Percentiles rank a stretch among this genome's conserved stretches.
Evolutionary conservation across 1,140 invertebrate species (phyloP).

Genomic region (Calliopsis andreniformis): DNA sequence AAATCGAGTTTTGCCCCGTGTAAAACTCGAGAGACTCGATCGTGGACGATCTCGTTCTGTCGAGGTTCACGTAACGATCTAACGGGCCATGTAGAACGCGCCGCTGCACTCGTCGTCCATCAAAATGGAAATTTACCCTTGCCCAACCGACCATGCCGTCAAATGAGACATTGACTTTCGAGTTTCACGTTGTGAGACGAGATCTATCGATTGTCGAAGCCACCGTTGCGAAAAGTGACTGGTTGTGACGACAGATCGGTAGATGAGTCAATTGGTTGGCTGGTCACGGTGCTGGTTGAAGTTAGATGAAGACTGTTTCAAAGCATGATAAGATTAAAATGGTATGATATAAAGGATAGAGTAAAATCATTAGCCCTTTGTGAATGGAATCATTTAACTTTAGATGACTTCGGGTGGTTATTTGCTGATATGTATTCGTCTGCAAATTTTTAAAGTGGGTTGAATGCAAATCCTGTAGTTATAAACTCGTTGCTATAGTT

Average conservation of each 20-base stretch:
- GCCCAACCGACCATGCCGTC: neutral
- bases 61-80: slow-evolving; percentile 28
- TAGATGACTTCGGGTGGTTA: too few relatives aligned
- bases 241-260: neutral
- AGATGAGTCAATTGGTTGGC: too few relatives aligned
- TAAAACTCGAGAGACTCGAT: neutral
- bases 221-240: neutral
- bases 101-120: neutral
- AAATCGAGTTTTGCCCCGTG: neutral
- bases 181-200: neutral
- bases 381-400: too few relatives aligned
- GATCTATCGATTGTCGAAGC: slow-evolving; percentile 7
- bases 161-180: slow-evolving; percentile 2
- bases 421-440: too few relatives aligned
- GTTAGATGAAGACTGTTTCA: too few relatives aligned
- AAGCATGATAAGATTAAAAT: too few relatives aligned
- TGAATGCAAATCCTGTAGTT: too few relatives aligned
- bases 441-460: too few relatives aligned
- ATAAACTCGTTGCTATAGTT: too few relatives aligned
- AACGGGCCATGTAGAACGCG: slow-evolving; percentile 6
- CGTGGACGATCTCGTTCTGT: slow-evolving; percentile 1
- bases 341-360: too few relatives aligned
- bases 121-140: slow-evolving; percentile 37
- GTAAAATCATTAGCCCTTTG: too few relatives aligned
- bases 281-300: too few relatives aligned